phyloP scores from a whole-genome alignment of 2,797 vertebrate species.

The Periophthalmus magnuspinnatus region DNA sequence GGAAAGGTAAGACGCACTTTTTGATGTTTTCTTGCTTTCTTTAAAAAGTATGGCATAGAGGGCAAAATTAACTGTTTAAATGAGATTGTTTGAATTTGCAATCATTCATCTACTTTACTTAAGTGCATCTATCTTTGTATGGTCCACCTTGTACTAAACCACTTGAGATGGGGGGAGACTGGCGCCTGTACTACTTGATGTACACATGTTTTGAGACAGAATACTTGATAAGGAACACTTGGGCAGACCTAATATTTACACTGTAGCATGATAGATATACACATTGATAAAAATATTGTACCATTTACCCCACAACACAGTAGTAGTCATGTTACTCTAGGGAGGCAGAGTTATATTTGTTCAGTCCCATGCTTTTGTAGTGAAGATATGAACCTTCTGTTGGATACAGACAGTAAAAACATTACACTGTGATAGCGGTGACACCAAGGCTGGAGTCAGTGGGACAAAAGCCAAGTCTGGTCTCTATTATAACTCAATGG shows the following conservation, averaged over 20 bases:
- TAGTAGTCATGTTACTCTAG: not conserved
- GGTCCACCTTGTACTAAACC: not conserved
- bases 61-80: no score
- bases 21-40: not conserved
- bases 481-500: conserved; percentile 17
- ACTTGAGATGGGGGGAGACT: not conserved
- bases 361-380: conserved; percentile 22
- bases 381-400: conserved; percentile 33
- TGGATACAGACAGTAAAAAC: conserved; percentile 29
- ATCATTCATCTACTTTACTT: no score
- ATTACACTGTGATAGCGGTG: conserved; percentile 22
- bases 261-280: not conserved
- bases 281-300: not conserved
- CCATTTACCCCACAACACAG: not conserved
- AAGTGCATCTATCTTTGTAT: no score
- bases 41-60: no score
- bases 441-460: conserved; percentile 22
- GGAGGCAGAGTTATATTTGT: conserved; percentile 32
- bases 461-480: conserved; percentile 22
- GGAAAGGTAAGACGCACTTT: conserved; percentile 83
- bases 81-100: no score
- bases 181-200: not conserved
- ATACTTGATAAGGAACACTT: not conserved
- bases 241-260: not conserved
- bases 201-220: not conserved